A percentile compares a stretch with the other conserved stretches of the same genome.
These are phyloP conservation scores for Hiodon alosoides DNA, from an alignment of 2,113 vertebrate genomes.

Conservation along the genomic window DNA sequence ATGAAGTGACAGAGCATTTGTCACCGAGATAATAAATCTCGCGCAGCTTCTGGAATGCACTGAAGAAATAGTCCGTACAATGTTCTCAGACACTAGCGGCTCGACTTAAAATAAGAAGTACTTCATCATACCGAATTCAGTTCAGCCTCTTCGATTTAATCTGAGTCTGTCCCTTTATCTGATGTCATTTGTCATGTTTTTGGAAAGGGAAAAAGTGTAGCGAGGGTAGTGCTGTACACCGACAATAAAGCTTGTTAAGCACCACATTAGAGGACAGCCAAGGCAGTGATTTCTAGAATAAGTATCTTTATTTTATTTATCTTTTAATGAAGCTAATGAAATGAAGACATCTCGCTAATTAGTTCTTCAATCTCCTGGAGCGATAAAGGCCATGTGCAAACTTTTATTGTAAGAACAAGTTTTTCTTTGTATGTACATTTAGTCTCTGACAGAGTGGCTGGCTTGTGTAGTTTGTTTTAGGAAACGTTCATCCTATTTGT, in stretches of 20 bases:
- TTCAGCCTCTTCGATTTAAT: constrained; percentile 1
- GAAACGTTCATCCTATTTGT: too few relatives aligned
- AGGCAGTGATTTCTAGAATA: background rate
- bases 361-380: background rate
- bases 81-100: constrained; percentile 13
- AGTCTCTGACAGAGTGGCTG: background rate
- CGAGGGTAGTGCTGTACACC: background rate
- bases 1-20: constrained; percentile 88
- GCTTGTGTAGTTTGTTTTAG: background rate
- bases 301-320: constrained; percentile 3
- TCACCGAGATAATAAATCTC: constrained; percentile 90
- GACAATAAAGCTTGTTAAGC: constrained; percentile 3
- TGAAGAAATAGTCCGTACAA: constrained; percentile 20
- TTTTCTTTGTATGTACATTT: background rate
- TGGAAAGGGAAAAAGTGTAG: background rate
- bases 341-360: constrained; percentile 6
- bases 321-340: constrained; percentile 3
- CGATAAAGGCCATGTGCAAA: background rate
- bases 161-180: constrained; percentile 2
- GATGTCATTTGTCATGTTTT: constrained; percentile 19
- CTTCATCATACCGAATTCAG: constrained; percentile 13
- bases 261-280: constrained; percentile 1
- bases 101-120: constrained; percentile 15
- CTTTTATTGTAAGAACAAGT: background rate
- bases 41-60: constrained; percentile 67